Percentiles rank a stretch among this genome's conserved stretches.
These are phyloP conservation scores for Elmis aenea DNA, from an alignment of 2,888 invertebrate genomes.

Conservation along the genomic window DNA sequence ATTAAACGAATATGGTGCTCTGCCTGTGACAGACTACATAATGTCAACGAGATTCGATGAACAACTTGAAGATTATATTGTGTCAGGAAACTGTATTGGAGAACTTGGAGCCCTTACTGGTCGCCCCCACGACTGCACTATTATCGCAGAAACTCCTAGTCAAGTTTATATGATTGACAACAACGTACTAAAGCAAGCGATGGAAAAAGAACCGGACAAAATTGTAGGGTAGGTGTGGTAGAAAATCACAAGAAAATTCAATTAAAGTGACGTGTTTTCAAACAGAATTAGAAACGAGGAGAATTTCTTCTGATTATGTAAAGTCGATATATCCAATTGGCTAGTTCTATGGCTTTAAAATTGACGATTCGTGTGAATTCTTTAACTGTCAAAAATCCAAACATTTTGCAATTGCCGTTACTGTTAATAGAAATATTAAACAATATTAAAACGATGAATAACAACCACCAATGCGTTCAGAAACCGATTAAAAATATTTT, in stretches of 20 bases:
- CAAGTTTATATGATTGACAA: constrained; percentile 49
- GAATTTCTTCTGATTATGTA: no score
- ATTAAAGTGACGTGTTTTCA: no score
- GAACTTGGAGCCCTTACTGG: constrained; percentile 56
- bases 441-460: no score
- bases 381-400: no score
- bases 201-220: constrained; percentile 30
- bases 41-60: constrained; percentile 49
- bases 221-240: constrained; percentile 7
- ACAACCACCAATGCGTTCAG: no score
- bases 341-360: no score
- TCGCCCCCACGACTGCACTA: constrained; percentile 53
- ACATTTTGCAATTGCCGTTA: no score
- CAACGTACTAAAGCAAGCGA: constrained; percentile 47
- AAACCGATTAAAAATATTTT: no score
- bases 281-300: no score
- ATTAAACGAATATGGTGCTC: constrained; percentile 47
- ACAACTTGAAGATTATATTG: constrained; percentile 52
- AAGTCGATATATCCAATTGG: no score
- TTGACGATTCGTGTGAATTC: no score
- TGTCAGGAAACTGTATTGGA: constrained; percentile 58
- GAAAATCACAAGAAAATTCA: constrained; percentile 5
- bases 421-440: no score
- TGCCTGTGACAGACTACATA: constrained; percentile 54
- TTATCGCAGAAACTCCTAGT: constrained; percentile 56